Base-by-base conservation (phyloP, 2,888 invertebrate species). In the Agapostemon virescens region DNA sequence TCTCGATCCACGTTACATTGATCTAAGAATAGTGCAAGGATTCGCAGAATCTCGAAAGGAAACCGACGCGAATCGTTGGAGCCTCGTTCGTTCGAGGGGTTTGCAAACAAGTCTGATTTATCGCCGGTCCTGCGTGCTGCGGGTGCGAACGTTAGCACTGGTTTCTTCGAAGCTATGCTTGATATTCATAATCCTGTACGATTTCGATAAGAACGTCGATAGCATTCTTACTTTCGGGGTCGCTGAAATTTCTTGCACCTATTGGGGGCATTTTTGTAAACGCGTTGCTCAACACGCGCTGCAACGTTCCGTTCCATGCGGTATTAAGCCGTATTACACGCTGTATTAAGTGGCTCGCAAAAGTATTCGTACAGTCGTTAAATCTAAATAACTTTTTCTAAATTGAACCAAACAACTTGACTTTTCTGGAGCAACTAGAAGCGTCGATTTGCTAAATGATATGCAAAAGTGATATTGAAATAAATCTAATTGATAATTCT, bases 11-110 rank as follows among this genome's bases (percentile, higher is more conserved):
- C 68, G 72, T 72, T 72, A 64, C 58, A 64, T 45, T 42, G 69
- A 69, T 66, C 63, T 20, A 23, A 36, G 72, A 58, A 72, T 69
- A 55, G 71, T 23, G 38, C 17, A 68, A 49, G 45, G 74, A 74
- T 81, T 55, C 55, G 13, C n/a, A 26, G 69, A 45, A 75, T 67
- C 67, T 55, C 73, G 45, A 23, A 66, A 61, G 42, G 69, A 49
- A 33, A 30, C 26, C n/a, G 20, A 30, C 49, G 58, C 9, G 63
- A 4, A 42, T 76, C 52, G 74, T 15, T 61, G 15, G 49, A 58
- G 40, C 30, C 36, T 45, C 5, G 33, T 17, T n/a, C 33, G 15
- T 20, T 49, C 26, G 38, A 64, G 71, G 26, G 63, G 68, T 67
- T 20, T 20, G 52, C 36, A 77, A 77, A 69, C 30, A 69, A 67